Evolutionary conservation across 2,113 vertebrate genomes (phyloP).

Genomic region (Paradisaea rubra): DNA sequence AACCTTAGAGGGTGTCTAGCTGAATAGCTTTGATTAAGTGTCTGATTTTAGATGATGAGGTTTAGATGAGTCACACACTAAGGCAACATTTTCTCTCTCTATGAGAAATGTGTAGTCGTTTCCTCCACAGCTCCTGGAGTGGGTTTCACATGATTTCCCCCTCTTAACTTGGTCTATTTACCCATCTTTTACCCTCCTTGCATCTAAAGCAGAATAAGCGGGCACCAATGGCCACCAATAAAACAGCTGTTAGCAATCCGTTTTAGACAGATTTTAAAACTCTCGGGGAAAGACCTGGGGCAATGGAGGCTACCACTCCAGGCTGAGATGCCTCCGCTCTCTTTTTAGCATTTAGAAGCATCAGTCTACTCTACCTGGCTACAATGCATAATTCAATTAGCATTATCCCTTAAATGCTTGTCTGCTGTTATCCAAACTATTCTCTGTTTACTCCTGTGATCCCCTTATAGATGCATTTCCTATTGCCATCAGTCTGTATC

Average conservation of each 20-base stretch:
- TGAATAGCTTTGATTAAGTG: not conserved
- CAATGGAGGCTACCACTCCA: not conserved
- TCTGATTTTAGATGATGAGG: not conserved
- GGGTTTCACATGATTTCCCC: not conserved
- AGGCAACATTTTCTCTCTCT: not conserved
- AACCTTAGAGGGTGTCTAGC: not conserved
- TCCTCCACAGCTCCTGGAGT: not conserved
- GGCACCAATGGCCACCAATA: not conserved
- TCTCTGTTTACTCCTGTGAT: slow-evolving; percentile 52
- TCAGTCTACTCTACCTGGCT: slow-evolving; percentile 35
- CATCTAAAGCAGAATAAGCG: not conserved
- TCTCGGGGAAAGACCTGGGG: not conserved
- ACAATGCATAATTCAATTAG: slow-evolving; percentile 67
- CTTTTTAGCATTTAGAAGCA: slow-evolving; percentile 20
- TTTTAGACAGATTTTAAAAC: not conserved
- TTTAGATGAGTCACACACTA: not conserved
- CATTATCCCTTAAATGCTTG: slow-evolving; percentile 40
- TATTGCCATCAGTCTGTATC: slow-evolving; percentile 59
- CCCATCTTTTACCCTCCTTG: not conserved
- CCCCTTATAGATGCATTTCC: slow-evolving; percentile 48
- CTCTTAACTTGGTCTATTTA: not conserved
- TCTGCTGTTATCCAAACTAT: slow-evolving; percentile 46
- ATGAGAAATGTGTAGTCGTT: not conserved
- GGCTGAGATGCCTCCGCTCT: slow-evolving; percentile 27
- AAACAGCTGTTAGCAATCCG: not conserved